Conservation (phyloP, 2,888 invertebrate genomes). For the Hypena proboscidalis region DNA sequence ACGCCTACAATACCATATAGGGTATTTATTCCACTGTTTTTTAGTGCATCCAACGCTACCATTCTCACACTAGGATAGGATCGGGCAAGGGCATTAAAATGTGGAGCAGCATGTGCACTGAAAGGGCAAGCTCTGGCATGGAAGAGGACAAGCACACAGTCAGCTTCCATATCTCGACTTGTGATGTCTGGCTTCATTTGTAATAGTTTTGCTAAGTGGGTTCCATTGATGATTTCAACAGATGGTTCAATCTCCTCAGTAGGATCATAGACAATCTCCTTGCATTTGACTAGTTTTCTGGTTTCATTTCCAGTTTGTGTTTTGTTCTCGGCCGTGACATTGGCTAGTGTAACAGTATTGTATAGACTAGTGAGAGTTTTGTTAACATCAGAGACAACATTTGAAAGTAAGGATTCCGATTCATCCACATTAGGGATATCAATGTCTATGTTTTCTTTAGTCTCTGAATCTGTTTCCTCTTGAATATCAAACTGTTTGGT, state of each 20-base stretch:
- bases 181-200: constrained; percentile 88
- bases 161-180: constrained; percentile 86
- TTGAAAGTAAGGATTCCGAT: constrained; percentile 74
- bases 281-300: constrained; percentile 74
- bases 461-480: constrained; percentile 55
- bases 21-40: constrained; percentile 93
- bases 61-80: constrained; percentile 94
- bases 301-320: constrained; percentile 72
- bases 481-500: constrained; percentile 70
- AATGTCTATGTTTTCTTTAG: constrained; percentile 53
- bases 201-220: constrained; percentile 88
- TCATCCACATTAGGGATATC: constrained; percentile 77
- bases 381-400: constrained; percentile 77
- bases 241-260: constrained; percentile 66
- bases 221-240: constrained; percentile 90
- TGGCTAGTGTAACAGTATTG: constrained; percentile 75
- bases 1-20: constrained; percentile 96
- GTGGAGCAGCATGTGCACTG: constrained; percentile 94
- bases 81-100: constrained; percentile 95
- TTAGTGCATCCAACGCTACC: constrained; percentile 95
- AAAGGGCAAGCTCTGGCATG: constrained; percentile 96
- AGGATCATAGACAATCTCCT: constrained; percentile 66
- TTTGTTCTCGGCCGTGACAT: constrained; percentile 69
- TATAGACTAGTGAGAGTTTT: constrained; percentile 76
- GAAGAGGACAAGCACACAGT: constrained; percentile 93